A percentile compares a stretch with the other conserved stretches of the same genome.
These are phyloP conservation scores for Bibio marci DNA, from an alignment of 2,888 invertebrate genomes.

Conservation along the genomic window DNA sequence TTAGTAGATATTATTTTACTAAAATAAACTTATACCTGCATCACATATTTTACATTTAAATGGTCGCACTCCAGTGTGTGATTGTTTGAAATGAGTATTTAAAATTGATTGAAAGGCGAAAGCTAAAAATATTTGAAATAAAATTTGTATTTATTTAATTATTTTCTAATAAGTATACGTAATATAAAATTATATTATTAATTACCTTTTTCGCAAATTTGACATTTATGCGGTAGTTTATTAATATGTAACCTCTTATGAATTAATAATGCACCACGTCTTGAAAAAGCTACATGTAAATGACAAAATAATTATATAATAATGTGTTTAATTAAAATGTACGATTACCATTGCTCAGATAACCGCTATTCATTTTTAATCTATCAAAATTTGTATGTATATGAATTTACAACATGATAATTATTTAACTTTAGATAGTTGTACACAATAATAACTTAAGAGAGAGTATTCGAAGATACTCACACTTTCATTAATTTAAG, in stretches of 20 bases:
- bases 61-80: constrained; percentile 10
- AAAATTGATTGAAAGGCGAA: constrained; percentile 9
- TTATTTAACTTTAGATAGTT: no score
- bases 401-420: no score
- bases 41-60: constrained; percentile 9
- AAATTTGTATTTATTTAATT: not conserved
- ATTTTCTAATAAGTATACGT: not conserved
- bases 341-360: no score
- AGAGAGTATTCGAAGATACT: no score
- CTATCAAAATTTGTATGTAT: no score
- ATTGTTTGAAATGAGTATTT: constrained; percentile 9
- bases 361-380: no score
- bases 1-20: no score
- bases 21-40: constrained; percentile 7
- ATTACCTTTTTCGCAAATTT: constrained; percentile 8
- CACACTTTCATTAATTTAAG: no score
- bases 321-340: no score
- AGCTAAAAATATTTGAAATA: not conserved
- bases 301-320: no score
- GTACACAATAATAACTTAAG: no score
- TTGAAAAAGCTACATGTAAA: constrained; percentile 8
- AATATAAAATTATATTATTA: not conserved
- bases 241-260: constrained; percentile 9
- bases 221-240: constrained; percentile 9
- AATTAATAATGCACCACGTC: constrained; percentile 9